These are phyloP conservation scores for Rhadinocentrus ornatus DNA, from an alignment of 2,797 vertebrate species.

Conservation along the genomic window DNA sequence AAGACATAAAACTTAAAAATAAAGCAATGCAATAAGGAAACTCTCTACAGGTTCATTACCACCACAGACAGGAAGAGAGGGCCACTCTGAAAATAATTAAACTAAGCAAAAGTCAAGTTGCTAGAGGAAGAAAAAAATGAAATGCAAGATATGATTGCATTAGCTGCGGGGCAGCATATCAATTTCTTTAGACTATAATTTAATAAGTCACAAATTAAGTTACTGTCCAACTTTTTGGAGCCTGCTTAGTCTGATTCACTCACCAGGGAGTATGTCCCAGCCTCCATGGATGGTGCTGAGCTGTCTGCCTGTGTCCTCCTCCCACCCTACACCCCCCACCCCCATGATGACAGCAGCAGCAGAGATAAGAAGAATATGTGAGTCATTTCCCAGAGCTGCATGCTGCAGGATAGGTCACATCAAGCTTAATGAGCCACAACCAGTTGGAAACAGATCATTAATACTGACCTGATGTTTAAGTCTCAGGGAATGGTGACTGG, in stretches of 20 bases:
- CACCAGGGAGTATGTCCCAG: slow-evolving; percentile 58
- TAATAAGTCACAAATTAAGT: slow-evolving; percentile 81
- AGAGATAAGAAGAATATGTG: slow-evolving; percentile 53
- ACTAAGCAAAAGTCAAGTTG: slow-evolving; percentile 62
- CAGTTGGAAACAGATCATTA: slow-evolving; percentile 66
- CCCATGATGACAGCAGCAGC: slow-evolving; percentile 52
- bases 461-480: slow-evolving; percentile 51
- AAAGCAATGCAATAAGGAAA: slow-evolving; percentile 44
- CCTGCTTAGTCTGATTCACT: slow-evolving; percentile 57
- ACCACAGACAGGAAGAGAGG: slow-evolving; percentile 63
- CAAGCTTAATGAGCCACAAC: slow-evolving; percentile 64
- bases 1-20: slow-evolving; percentile 56
- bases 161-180: slow-evolving; percentile 79
- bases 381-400: slow-evolving; percentile 46
- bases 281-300: slow-evolving; percentile 37
- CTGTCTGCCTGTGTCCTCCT: slow-evolving; percentile 17
- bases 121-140: slow-evolving; percentile 37
- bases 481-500: slow-evolving; percentile 45
- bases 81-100: slow-evolving; percentile 74
- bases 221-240: slow-evolving; percentile 75
- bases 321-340: no score
- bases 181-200: slow-evolving; percentile 78
- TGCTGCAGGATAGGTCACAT: slow-evolving; percentile 52
- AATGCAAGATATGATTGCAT: slow-evolving; percentile 79
- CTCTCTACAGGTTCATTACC: slow-evolving; percentile 71